Conservation (phyloP, 2,888 invertebrate genomes). For the Achlya flavicornis region DNA sequence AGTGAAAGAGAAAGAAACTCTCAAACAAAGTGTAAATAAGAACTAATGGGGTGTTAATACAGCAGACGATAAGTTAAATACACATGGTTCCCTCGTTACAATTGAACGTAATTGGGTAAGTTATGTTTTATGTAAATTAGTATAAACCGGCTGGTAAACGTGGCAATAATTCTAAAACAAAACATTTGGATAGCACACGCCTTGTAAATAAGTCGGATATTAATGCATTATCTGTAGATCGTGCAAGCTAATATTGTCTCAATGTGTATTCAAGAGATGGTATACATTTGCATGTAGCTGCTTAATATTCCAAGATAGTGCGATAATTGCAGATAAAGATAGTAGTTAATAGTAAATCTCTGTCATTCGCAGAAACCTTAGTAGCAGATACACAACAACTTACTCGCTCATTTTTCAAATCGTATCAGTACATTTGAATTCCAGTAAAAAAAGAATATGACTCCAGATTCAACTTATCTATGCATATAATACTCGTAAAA, state of each 20-base stretch:
- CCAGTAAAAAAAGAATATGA: too few species aligned
- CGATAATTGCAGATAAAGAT: background rate
- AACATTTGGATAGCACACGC: background rate
- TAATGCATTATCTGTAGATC: background rate
- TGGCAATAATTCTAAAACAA: background rate
- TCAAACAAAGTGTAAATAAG: slow-evolving; percentile 40
- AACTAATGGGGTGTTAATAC: slow-evolving; percentile 56
- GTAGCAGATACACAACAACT: background rate
- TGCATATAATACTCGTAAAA: too few species aligned
- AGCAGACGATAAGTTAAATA: slow-evolving; percentile 44
- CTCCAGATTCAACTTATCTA: too few species aligned
- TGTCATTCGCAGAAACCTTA: background rate
- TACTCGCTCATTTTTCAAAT: background rate
- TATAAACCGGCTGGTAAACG: background rate
- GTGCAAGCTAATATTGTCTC: background rate
- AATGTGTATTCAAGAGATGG: background rate
- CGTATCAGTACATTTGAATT: background rate
- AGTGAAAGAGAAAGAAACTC: slow-evolving; percentile 33
- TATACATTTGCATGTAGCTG: background rate
- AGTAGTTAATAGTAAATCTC: background rate
- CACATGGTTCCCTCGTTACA: slow-evolving; percentile 39
- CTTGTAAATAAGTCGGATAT: background rate
- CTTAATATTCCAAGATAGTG: background rate
- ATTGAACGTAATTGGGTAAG: slow-evolving; percentile 20
- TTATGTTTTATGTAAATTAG: slow-evolving; percentile 7